Evolutionary conservation across 2,113 vertebrate species (phyloP), one percentile per base, ranked within the genome.

Genomic region (Malurus elegans): DNA sequence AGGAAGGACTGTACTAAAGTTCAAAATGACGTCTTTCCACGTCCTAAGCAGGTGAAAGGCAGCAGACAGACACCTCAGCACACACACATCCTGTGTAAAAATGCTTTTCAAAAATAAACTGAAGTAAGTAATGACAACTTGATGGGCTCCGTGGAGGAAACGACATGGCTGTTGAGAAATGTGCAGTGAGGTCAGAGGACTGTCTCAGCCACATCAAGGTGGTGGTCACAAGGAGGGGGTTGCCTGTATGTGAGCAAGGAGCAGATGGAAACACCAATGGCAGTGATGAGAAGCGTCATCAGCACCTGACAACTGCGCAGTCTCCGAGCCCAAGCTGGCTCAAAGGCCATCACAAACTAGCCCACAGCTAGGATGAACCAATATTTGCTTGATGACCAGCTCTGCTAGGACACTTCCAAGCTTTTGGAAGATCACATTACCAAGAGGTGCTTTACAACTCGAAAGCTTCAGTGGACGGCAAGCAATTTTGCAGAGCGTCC

Each of bases 71-170:
- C 90, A 91, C 81, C 40, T 93, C 80, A 74, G 57, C 64, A 78
- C 88, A 71, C 29, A 67, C 1, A 83, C 10, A 57, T 21, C 40
- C 36, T 21, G 61, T 34, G 48, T 83, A 86, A 93, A 93, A 96
- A 80, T 20, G 17, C 40, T 66, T 56, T 80, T 64, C 36, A 78
- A 94, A 95, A 96, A 86, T 78, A 96, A 93, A 78, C 82, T 32
- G 28, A 78, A 80, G 62, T 47, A 54, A 75, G 86, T 93, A 92
- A 94, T 67, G 93, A 95, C 88, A 97, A 53, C 88, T 92, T 88
- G 85, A 95, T 86, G 75, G 67, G 40, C 65, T 94, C 78, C 71
- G 32, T 17, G 60, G 8, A 92, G 40, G 60, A 86, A 94, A 89
- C 2, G 0, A 70, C 67, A 74, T 2, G 25, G 29, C 4, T 81